Evolutionary conservation across 2,888 invertebrate genomes (phyloP).

Genomic region (Hermaeophaga mercurialis): DNA sequence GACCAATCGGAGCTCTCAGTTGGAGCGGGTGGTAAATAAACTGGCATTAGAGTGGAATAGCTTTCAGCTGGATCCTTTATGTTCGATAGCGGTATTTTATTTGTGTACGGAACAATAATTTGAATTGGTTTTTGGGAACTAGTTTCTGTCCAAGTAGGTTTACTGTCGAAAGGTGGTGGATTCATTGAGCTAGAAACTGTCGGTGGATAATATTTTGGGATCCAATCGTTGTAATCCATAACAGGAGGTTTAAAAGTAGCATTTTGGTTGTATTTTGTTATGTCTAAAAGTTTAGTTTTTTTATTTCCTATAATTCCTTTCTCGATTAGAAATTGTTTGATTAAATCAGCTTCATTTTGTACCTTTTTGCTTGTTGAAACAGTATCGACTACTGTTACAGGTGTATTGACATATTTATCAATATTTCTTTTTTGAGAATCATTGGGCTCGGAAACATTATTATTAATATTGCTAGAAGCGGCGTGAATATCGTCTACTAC

Average conservation of each 20-base stretch:
- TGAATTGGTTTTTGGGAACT: slow-evolving; percentile 71
- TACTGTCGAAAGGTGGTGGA: slow-evolving; percentile 36
- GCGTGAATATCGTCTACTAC: slow-evolving; percentile 62
- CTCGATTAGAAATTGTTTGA: slow-evolving; percentile 49
- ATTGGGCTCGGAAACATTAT: slow-evolving; percentile 38
- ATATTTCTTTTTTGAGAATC: slow-evolving; percentile 43
- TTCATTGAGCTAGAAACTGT: slow-evolving; percentile 44
- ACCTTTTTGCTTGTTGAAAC: slow-evolving; percentile 7
- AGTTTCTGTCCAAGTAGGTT: slow-evolving; percentile 23
- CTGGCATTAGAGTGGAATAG: slow-evolving; percentile 51
- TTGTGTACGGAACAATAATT: slow-evolving; percentile 82
- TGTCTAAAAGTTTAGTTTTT: slow-evolving; percentile 25
- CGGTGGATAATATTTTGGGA: slow-evolving; percentile 32
- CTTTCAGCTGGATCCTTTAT: slow-evolving; percentile 22
- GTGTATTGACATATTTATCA: slow-evolving; percentile 37
- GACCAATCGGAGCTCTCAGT: slow-evolving; percentile 50
- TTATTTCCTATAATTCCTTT: slow-evolving; percentile 35
- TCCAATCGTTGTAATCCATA: slow-evolving; percentile 47
- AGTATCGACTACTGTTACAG: too few species aligned
- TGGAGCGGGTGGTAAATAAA: slow-evolving; percentile 50
- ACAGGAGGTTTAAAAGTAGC: slow-evolving; percentile 43
- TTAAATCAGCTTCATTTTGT: slow-evolving; percentile 51
- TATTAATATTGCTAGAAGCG: slow-evolving; percentile 54
- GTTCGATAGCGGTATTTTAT: slow-evolving; percentile 48
- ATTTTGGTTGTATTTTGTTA: slow-evolving; percentile 30